Evolutionary conservation across 2,797 vertebrate species (phyloP).

Genomic region (Tokudaia tokunoshimensis): DNA sequence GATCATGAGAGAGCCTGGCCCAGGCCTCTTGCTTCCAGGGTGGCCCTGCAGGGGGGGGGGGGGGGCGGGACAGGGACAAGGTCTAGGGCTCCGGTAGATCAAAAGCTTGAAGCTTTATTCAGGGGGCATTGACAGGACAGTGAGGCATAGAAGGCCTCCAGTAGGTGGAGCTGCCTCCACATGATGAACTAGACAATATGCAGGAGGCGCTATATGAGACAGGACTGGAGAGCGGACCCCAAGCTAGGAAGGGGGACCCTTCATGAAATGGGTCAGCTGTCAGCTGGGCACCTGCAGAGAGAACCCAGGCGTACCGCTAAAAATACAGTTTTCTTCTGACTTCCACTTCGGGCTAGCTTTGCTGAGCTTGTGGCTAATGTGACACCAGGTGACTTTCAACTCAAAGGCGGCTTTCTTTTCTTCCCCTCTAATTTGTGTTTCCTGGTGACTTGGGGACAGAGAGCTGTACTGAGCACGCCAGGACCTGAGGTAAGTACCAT

Average conservation of each 20-base stretch:
- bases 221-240: not conserved
- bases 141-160: not conserved
- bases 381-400: not conserved
- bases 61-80: not conserved
- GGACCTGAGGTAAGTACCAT: slow-evolving; percentile 83
- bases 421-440: not conserved
- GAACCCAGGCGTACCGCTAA: fast-evolving
- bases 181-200: no score
- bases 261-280: fast-evolving
- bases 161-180: not conserved
- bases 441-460: slow-evolving; percentile 51
- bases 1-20: not conserved
- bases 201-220: not conserved
- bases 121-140: not conserved
- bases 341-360: not conserved
- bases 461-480: slow-evolving; percentile 31
- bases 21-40: not conserved
- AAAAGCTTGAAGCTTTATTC: not conserved
- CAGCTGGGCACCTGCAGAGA: not conserved
- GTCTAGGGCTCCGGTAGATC: not conserved
- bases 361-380: not conserved
- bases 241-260: not conserved
- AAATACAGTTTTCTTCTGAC: not conserved
- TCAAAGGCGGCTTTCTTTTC: not conserved
- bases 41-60: no score